phyloP scores from a whole-genome alignment of 2,113 vertebrate species.

The Girardinichthys multiradiatus region DNA sequence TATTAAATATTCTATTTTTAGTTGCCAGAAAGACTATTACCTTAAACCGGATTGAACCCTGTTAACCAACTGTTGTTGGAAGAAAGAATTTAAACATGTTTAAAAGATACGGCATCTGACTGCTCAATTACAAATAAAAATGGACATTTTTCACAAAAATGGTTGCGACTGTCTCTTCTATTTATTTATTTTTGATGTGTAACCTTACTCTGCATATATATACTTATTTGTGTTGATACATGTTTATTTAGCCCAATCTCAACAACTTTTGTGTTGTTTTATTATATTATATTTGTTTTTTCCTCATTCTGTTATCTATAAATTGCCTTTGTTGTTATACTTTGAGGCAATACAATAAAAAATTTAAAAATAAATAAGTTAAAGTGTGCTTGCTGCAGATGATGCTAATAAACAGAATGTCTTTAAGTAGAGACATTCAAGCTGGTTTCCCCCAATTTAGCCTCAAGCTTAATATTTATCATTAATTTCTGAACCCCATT shows the following conservation, averaged over 20 bases:
- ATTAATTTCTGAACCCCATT: not conserved
- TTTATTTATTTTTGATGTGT: too few species aligned
- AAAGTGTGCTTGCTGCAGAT: not conserved
- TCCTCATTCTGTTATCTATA: too few species aligned
- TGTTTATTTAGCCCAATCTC: too few species aligned
- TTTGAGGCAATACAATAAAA: too few species aligned
- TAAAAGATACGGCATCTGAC: not conserved
- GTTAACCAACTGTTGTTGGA: not conserved
- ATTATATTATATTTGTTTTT: too few species aligned
- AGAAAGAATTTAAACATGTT: not conserved
- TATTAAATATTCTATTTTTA: not conserved
- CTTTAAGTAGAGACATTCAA: not conserved
- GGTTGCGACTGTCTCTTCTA: not conserved
- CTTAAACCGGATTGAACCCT: not conserved
- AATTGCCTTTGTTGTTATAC: too few species aligned
- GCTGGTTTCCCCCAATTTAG: not conserved
- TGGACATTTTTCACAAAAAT: not conserved
- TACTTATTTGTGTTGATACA: too few species aligned
- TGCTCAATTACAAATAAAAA: not conserved
- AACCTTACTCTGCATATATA: too few species aligned
- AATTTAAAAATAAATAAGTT: too few species aligned
- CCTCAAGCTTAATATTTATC: not conserved
- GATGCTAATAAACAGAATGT: not conserved
- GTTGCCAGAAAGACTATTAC: not conserved
- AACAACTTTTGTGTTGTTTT: too few species aligned